phyloP scores from a whole-genome alignment of 2,888 invertebrate species.

The Nebria salina region DNA sequence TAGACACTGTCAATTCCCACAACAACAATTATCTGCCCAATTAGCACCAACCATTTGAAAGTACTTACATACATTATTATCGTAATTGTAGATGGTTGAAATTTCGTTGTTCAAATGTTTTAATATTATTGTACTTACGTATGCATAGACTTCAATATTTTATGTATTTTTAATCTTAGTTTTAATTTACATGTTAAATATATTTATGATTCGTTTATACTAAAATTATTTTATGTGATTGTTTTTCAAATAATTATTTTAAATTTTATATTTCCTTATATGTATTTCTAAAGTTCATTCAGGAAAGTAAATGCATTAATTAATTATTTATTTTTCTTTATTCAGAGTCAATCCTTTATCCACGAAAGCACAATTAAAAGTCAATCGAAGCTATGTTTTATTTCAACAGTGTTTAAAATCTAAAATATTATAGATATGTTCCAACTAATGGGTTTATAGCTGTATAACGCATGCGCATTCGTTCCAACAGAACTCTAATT shows the following conservation, averaged over 20 bases:
- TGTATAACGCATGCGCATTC: no score
- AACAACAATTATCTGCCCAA: neutral
- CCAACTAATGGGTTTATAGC: no score
- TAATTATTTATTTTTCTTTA: neutral
- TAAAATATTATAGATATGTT: no score
- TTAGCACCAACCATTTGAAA: neutral
- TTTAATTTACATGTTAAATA: neutral
- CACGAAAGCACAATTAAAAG: no score
- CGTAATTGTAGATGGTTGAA: neutral
- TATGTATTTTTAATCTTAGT: neutral
- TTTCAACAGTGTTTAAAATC: no score
- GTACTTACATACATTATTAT: neutral
- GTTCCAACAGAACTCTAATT: no score
- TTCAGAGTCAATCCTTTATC: neutral
- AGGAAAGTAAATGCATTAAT: neutral
- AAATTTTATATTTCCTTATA: neutral
- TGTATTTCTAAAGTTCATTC: neutral
- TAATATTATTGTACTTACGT: neutral
- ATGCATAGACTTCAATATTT: neutral
- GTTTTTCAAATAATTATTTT: neutral
- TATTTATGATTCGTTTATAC: neutral
- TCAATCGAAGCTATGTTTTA: no score
- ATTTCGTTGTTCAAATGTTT: neutral
- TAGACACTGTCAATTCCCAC: constrained; percentile 1
- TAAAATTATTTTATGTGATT: neutral